Base-by-base conservation (phyloP, 92 coral and sea anemone genomes). In the Muricea muricata region DNA sequence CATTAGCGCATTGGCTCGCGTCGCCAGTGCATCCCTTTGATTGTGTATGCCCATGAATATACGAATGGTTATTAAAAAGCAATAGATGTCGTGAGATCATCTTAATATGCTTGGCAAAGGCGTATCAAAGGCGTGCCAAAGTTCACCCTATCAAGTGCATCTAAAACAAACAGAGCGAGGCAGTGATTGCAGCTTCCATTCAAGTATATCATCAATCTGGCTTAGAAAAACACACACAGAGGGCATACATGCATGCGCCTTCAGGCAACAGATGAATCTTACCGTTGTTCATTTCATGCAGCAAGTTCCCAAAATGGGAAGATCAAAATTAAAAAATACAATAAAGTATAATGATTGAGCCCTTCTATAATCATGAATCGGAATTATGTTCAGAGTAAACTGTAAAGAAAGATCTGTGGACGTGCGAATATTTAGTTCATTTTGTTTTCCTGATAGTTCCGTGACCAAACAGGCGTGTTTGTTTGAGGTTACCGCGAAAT, bases 401-500 rank as follows among this genome's bases (percentile, higher is more conserved):
- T n/a, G n/a, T n/a, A n/a, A n/a, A n/a, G n/a, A n/a, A n/a, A n/a
- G n/a, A n/a, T n/a, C n/a, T n/a, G n/a, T n/a, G n/a, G n/a, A n/a
- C 34, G 32, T 60, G 68, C 20, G 18, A 48, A 48, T 48, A 15
- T 2, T 17, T 11, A 48, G 18, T 48, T 11, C 20, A 48, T 17
- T 60, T 60, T 60, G 68, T 60, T 54, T 54, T 3, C 20, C 0
- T 8, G 14, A 7, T 23, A 60, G 68, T 24, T 60, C 68, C 68
- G 68, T 60, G 14, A 25, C 32, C 6, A 60, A 60, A 60, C 68
- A 60, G 30, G 68, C 12, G 33, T 24, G 68, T 23, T 60, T 60
- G 68, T 60, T 60, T 60, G 68, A 60, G 68, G 68, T 60, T 60
- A 29, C 68, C 68, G 68, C 68, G 21, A 1, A 39, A 54, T 54